Base-by-base conservation (phyloP, 1,140 invertebrate species). In the Cyclina sinensis region DNA sequence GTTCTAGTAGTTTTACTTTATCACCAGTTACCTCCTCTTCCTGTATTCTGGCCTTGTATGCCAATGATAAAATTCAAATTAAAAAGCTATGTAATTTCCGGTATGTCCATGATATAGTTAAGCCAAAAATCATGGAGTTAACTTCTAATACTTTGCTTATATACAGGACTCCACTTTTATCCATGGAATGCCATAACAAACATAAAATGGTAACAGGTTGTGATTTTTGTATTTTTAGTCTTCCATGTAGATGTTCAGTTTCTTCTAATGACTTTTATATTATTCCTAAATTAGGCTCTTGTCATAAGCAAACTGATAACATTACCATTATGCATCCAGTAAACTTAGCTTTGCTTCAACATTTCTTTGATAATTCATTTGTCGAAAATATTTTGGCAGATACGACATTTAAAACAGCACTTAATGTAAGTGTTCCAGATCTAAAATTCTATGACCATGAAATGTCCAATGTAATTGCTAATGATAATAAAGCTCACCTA, bases 221-320 rank as follows among this genome's bases (percentile, higher is more conserved):
- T 76, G 68, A 74, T 48, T 90, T 87, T 78, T 90, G 84, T 84
- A 73, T 90, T 24, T 78, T 90, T 51, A 80, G 37, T 1, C 21
- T 90, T 46, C 84, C 79, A 48, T 90, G 89, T 83, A 62, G 30
- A 37, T 90, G 79, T 79, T 83, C 89, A 32, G 39, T 90, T 24
- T 83, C 89, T 39, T 78, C 89, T n/a, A 81, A 84, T 59, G 57
- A 65, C n/a, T 57, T 65, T 32, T 90, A 80, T 37, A 27, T 84
- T 48, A 54, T 59, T 2, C 57, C 79, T 51, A 78, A 81, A 35
- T 21, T 90, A 46, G 62, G 35, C 24, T 39, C 78, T 37, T 90
- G 85, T 84, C 62, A 88, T 30, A 86, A 79, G 24, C n/a, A 70
- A 32, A n/a, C 54, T 79, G 37, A 87, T 80, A 48, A 86, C 30